Percentiles rank a stretch among this genome's conserved stretches.
phyloP scores from a whole-genome alignment of 2,888 invertebrate species.

The Mesochorus sp. region DNA sequence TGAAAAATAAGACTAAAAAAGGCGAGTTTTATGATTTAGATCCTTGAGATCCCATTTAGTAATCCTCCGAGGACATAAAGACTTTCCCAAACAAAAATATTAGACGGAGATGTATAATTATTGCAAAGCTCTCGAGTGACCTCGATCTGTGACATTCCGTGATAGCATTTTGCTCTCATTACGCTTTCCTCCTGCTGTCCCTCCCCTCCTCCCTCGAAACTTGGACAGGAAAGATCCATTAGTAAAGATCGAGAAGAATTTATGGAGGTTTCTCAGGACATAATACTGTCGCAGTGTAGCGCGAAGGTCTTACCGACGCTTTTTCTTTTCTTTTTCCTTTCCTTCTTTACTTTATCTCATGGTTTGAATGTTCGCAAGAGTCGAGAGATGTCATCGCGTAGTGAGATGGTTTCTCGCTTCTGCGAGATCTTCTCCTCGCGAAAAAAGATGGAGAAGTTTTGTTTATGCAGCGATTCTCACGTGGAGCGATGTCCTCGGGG shows the following conservation, averaged over 20 bases:
- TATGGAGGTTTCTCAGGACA: constrained; percentile 55
- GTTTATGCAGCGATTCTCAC: constrained; percentile 13
- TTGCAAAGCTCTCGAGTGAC: not conserved
- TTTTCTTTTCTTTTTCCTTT: constrained; percentile 27
- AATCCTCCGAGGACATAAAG: no score
- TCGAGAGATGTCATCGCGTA: constrained; percentile 53
- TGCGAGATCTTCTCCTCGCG: constrained; percentile 41
- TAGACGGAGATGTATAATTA: no score
- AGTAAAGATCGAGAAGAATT: constrained; percentile 64
- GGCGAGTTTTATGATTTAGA: no score
- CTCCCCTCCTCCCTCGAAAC: constrained; percentile 39
- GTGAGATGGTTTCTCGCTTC: constrained; percentile 50
- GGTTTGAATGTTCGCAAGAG: constrained; percentile 33
- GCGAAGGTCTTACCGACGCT: constrained; percentile 25
- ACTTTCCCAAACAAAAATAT: no score
- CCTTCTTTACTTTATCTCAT: constrained; percentile 19
- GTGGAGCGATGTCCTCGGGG: constrained; percentile 44
- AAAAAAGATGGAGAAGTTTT: not conserved
- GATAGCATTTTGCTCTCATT: constrained; percentile 16
- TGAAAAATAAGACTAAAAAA: no score
- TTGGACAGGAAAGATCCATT: constrained; percentile 75
- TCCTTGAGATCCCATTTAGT: no score
- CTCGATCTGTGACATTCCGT: not conserved
- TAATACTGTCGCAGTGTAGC: not conserved
- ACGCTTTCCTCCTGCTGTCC: constrained; percentile 7